phyloP scores from a whole-genome alignment of 2,113 vertebrate genomes.

The Cyprinodon tularosa region DNA sequence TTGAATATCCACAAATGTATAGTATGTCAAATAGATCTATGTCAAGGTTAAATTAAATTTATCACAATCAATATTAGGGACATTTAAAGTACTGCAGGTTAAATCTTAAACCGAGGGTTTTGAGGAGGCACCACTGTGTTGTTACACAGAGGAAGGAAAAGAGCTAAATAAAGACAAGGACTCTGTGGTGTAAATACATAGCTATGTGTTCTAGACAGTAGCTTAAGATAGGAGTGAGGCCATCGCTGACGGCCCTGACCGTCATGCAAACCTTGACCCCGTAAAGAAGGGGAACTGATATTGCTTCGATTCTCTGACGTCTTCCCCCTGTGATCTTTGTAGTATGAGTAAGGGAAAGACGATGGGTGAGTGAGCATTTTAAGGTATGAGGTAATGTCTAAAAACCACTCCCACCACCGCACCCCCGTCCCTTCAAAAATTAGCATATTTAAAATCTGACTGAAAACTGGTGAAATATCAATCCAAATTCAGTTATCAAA shows the following conservation, averaged over 20 bases:
- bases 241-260: slow-evolving; percentile 26
- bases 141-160: slow-evolving; percentile 30
- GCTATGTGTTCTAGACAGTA: slow-evolving; percentile 54
- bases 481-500: background rate
- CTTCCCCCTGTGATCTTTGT: slow-evolving; percentile 32
- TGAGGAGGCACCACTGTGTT: slow-evolving; percentile 27
- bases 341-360: slow-evolving; percentile 8
- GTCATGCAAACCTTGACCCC: slow-evolving; percentile 47
- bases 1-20: background rate
- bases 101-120: slow-evolving; percentile 35
- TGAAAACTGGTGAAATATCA: background rate
- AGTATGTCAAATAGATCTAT: slow-evolving; percentile 14
- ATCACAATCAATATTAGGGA: slow-evolving; percentile 19
- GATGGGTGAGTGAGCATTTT: background rate
- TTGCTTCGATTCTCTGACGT: background rate
- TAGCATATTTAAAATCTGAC: background rate
- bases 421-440: background rate
- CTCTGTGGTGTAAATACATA: slow-evolving; percentile 56
- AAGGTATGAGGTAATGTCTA: background rate
- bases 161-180: slow-evolving; percentile 70
- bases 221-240: slow-evolving; percentile 60
- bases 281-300: slow-evolving; percentile 27
- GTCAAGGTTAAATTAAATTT: slow-evolving; percentile 25
- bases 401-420: background rate
- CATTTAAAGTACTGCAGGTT: slow-evolving; percentile 42